Conservation (phyloP, 2,888 invertebrate genomes). For the Tipula confusa region DNA sequence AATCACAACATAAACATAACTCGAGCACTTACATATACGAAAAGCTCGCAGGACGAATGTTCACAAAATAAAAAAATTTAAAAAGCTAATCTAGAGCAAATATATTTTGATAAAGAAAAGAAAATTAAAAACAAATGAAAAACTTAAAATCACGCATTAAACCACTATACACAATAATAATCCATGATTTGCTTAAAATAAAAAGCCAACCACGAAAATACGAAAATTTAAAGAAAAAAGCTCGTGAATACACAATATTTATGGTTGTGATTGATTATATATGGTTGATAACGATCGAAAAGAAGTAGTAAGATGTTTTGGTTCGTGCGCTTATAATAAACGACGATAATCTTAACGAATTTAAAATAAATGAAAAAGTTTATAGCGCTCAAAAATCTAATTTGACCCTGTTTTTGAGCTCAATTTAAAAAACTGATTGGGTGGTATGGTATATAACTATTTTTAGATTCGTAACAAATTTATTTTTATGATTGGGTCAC, state of each 20-base stretch:
- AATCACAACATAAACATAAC: neutral
- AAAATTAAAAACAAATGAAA: neutral
- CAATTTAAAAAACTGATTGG: no score
- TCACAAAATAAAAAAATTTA: neutral
- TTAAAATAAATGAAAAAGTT: neutral
- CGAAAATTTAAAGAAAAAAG: neutral
- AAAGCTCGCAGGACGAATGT: neutral
- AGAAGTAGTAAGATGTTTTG: neutral
- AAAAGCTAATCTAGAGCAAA: neutral
- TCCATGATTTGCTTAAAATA: neutral
- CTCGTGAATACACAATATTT: no score
- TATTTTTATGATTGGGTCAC: slow-evolving; percentile 8
- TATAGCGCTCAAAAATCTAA: neutral
- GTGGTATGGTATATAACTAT: neutral
- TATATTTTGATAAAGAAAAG: neutral
- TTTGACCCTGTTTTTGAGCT: neutral
- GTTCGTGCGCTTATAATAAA: neutral
- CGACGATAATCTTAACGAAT: slow-evolving; percentile 9
- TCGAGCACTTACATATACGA: neutral
- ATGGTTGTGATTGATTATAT: neutral
- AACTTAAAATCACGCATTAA: neutral
- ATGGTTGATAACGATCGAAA: neutral
- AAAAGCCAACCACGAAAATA: no score
- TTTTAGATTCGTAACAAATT: neutral
- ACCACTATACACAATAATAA: neutral